Conservation (phyloP, 2,888 invertebrate genomes). For the Mesochorus sp. region DNA sequence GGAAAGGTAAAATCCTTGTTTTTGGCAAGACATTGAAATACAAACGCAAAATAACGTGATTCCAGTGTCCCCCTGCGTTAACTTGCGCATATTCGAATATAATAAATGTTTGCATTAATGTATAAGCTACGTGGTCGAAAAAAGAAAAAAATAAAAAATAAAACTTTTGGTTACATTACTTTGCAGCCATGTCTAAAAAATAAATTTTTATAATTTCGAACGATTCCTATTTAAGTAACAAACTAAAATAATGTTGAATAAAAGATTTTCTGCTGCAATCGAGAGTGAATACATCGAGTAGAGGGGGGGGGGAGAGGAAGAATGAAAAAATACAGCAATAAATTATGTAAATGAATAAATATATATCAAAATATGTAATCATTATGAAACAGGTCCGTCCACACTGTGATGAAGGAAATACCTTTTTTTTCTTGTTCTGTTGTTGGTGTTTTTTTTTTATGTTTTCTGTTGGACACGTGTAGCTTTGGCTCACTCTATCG, state of each 20-base stretch:
- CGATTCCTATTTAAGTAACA: conserved; percentile 69
- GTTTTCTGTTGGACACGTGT: conserved; percentile 69
- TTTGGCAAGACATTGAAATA: conserved; percentile 47
- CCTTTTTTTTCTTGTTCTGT: conserved; percentile 31
- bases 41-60: conserved; percentile 24
- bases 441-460: conserved; percentile 53
- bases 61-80: conserved; percentile 12
- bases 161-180: conserved; percentile 10
- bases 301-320: conserved; percentile 25
- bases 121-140: background rate
- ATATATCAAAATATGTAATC: conserved; percentile 73
- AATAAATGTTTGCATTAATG: background rate
- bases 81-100: conserved; percentile 27
- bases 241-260: conserved; percentile 68
- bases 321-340: conserved; percentile 78
- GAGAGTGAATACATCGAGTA: conserved; percentile 68
- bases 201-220: conserved; percentile 19
- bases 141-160: background rate
- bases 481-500: conserved; percentile 76
- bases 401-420: conserved; percentile 69
- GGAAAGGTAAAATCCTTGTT: background rate
- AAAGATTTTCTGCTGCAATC: conserved; percentile 67
- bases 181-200: conserved; percentile 13
- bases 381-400: conserved; percentile 76
- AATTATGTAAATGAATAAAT: conserved; percentile 79